These are phyloP conservation scores for Characodon lateralis DNA, from an alignment of 2,797 vertebrate species.

Conservation along the genomic window DNA sequence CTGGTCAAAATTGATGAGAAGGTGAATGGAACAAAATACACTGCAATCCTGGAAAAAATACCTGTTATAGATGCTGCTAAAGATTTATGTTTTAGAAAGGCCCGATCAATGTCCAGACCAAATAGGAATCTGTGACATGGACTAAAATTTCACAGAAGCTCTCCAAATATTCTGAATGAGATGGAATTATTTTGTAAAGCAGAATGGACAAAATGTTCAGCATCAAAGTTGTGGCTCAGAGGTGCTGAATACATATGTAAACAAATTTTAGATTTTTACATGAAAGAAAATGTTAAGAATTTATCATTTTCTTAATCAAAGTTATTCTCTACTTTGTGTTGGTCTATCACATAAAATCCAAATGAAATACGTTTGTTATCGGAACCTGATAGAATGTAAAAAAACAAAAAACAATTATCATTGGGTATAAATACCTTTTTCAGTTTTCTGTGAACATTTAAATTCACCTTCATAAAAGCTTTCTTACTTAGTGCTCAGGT, in stretches of 20 bases:
- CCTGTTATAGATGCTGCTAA: no score
- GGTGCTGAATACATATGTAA: no score
- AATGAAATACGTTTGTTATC: not conserved
- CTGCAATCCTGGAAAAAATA: not conserved
- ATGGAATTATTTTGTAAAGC: no score
- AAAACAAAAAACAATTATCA: not conserved
- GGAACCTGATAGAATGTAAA: not conserved
- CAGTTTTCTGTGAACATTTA: not conserved
- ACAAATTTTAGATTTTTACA: not conserved
- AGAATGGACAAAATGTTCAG: not conserved
- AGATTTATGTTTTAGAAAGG: no score
- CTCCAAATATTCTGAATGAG: no score
- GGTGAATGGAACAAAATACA: not conserved
- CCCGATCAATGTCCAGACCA: no score
- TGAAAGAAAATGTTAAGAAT: not conserved
- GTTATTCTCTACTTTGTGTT: not conserved
- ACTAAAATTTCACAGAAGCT: no score
- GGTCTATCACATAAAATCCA: not conserved
- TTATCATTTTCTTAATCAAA: not conserved
- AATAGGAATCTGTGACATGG: no score
- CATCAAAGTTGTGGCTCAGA: not conserved
- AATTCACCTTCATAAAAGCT: not conserved
- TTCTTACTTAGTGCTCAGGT: constrained; percentile 5
- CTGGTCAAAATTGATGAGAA: not conserved
- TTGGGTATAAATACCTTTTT: not conserved